Evolutionary conservation across 2,113 vertebrate genomes (phyloP).

Genomic region (Tapirus terrestris): DNA sequence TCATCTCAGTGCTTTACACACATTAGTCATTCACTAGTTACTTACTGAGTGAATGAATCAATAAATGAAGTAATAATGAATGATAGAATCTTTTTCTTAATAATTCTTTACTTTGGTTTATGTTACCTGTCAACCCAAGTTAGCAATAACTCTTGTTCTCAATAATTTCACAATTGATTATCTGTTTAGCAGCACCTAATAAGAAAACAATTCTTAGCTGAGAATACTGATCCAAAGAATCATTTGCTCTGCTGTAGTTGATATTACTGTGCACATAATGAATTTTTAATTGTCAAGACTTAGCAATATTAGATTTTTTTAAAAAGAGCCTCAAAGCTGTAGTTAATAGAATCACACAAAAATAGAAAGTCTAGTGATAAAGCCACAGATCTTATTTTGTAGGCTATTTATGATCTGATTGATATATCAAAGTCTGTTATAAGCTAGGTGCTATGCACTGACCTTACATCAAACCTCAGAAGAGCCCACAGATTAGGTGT

Average conservation of each 20-base stretch:
- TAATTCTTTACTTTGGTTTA: conserved; percentile 51
- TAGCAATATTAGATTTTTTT: neutral
- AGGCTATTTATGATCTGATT: neutral
- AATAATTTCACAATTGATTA: conserved; percentile 28
- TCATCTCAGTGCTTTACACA: neutral
- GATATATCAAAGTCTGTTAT: neutral
- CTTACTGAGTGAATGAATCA: conserved; percentile 23
- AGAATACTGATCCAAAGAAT: neutral
- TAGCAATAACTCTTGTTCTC: conserved; percentile 1
- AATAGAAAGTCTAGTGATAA: neutral
- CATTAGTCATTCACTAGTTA: neutral
- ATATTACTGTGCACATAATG: neutral
- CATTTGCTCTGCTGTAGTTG: neutral
- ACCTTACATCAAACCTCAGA: neutral
- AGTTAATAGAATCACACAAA: neutral
- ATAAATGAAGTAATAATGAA: conserved; percentile 52
- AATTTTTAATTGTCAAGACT: neutral
- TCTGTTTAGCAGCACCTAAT: conserved; percentile 17
- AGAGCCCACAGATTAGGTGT: neutral
- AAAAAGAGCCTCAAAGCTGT: neutral
- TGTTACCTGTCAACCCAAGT: neutral
- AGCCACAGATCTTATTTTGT: neutral
- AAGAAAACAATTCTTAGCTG: conserved; percentile 44
- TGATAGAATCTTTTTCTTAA: neutral
- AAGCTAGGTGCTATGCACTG: neutral